A percentile compares a stretch with the other conserved stretches of the same genome.
Evolutionary conservation across 2,888 invertebrate genomes (phyloP).

Genomic region (Podotricha telesiphe): DNA sequence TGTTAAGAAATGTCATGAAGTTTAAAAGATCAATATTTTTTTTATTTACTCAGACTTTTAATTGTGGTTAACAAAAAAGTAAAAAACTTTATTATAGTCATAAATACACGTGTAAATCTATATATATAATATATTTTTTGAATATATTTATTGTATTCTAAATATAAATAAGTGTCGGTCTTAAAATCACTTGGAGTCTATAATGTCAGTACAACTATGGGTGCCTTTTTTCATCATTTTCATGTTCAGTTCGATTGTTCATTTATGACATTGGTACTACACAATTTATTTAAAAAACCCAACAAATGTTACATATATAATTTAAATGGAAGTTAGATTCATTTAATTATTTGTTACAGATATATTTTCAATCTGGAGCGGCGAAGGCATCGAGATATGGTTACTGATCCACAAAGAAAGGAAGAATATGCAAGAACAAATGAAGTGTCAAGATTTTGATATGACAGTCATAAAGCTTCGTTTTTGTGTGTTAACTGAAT

Average conservation of each 20-base stretch:
- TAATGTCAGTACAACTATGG: no score
- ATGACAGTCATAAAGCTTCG: neutral
- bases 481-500: neutral
- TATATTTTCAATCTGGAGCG: conserved; percentile 63
- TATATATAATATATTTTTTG: no score
- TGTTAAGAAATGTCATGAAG: neutral
- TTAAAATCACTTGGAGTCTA: no score
- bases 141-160: no score
- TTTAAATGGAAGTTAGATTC: neutral
- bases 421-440: conserved; percentile 67
- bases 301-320: no score
- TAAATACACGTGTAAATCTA: no score
- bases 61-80: neutral
- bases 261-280: no score
- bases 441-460: conserved; percentile 67
- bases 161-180: no score
- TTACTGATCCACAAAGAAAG: conserved; percentile 58
- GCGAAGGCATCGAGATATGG: conserved; percentile 52
- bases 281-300: no score
- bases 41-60: neutral
- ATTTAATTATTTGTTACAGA: conserved; percentile 53
- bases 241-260: no score
- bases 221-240: no score
- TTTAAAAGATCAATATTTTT: conserved; percentile 8
- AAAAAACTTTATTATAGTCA: no score